Conservation (phyloP, 2,113 vertebrate species). For the Centropus unirufus region DNA sequence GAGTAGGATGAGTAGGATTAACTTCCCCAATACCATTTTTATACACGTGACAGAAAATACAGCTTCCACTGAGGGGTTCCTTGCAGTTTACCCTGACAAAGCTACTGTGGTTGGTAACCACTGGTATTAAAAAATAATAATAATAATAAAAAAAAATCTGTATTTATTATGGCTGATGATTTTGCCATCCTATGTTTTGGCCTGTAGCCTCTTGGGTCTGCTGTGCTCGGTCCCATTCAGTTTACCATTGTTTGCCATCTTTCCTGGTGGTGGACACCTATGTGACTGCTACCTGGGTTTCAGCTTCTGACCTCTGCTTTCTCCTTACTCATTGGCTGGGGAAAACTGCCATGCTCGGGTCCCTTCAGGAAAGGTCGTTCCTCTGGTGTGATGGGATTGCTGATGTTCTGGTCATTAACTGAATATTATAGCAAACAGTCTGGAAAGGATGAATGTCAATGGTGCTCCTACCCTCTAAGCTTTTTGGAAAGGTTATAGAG, state of each 20-base stretch:
- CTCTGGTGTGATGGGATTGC: neutral
- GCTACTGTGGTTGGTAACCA: neutral
- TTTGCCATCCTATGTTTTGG: neutral
- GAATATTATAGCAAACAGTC: neutral
- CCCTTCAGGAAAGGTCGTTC: neutral
- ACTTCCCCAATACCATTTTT: neutral
- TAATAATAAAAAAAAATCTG: neutral
- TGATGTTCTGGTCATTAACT: fast-evolving
- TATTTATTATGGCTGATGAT: neutral
- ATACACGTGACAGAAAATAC: neutral
- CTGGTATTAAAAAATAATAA: neutral
- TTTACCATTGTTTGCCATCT: neutral
- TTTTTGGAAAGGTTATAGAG: neutral
- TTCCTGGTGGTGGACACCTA: neutral
- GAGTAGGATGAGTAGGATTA: neutral
- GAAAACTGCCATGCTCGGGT: neutral
- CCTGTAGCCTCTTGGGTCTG: neutral
- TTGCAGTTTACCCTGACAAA: neutral
- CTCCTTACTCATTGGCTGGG: neutral
- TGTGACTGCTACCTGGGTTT: fast-evolving
- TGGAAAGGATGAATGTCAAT: neutral
- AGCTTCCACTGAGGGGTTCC: neutral
- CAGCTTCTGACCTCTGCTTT: neutral
- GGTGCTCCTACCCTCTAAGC: neutral
- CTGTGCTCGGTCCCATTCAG: neutral